phyloP scores from a whole-genome alignment of 2,888 invertebrate genomes.

The Chironomus tentans region DNA sequence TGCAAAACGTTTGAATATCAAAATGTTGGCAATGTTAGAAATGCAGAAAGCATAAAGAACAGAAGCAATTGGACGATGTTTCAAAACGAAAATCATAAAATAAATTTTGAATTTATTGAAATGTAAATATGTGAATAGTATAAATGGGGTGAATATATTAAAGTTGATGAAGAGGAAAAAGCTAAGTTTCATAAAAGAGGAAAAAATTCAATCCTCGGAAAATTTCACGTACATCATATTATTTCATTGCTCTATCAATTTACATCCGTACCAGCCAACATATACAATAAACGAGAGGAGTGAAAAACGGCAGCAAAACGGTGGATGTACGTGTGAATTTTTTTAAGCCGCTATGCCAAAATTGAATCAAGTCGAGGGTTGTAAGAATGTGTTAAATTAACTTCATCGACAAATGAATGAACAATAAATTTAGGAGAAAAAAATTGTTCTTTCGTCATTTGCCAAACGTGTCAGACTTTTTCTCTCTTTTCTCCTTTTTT shows the following conservation, averaged over 20 bases:
- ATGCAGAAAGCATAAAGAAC: no score
- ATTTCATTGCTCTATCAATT: no score
- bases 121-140: neutral
- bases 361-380: neutral
- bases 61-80: no score
- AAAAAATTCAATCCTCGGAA: no score
- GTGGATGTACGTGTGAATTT: neutral
- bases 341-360: neutral
- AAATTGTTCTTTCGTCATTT: neutral
- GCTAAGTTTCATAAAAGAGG: neutral
- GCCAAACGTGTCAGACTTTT: neutral
- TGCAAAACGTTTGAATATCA: no score
- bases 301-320: neutral
- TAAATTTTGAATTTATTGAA: conserved; percentile 8
- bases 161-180: neutral
- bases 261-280: no score
- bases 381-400: conserved; percentile 3
- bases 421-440: neutral
- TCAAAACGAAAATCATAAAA: no score
- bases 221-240: no score
- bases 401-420: conserved; percentile 3
- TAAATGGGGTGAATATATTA: conserved; percentile 1
- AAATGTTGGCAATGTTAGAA: no score
- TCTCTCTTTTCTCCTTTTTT: neutral
- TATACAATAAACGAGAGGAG: no score